Evolutionary conservation across 2,888 invertebrate species (phyloP).

Genomic region (Philhelius pedissequus): DNA sequence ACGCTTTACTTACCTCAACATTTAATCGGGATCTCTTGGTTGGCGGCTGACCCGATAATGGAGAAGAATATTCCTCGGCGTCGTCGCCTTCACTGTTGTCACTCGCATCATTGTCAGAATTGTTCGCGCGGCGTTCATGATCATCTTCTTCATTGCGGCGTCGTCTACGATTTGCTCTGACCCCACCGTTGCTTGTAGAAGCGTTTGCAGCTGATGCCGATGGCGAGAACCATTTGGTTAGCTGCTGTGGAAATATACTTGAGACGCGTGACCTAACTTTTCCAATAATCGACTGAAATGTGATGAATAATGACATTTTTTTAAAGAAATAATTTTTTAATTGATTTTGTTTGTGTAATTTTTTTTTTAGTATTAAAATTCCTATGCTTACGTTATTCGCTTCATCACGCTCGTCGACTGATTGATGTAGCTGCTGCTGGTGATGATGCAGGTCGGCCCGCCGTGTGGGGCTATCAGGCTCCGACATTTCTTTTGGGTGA

Average conservation of each 20-base stretch:
- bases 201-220: slow-evolving; percentile 62
- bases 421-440: slow-evolving; percentile 56
- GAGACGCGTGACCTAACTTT: slow-evolving; percentile 77
- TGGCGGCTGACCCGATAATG: slow-evolving; percentile 40
- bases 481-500: slow-evolving; percentile 50
- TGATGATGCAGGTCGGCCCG: slow-evolving; percentile 63
- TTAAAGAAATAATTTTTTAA: background rate
- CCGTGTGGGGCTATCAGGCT: slow-evolving; percentile 65
- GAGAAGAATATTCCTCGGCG: slow-evolving; percentile 46
- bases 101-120: slow-evolving; percentile 70
- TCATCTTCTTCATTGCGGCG: slow-evolving; percentile 73
- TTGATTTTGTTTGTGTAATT: background rate
- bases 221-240: slow-evolving; percentile 78
- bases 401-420: slow-evolving; percentile 59
- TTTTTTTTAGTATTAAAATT: background rate
- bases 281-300: slow-evolving; percentile 76
- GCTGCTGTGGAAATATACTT: slow-evolving; percentile 75
- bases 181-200: slow-evolving; percentile 68
- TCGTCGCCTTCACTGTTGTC: slow-evolving; percentile 72
- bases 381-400: slow-evolving; percentile 62
- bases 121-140: slow-evolving; percentile 69
- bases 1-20: slow-evolving; percentile 41
- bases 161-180: slow-evolving; percentile 71
- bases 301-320: slow-evolving; percentile 28
- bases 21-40: slow-evolving; percentile 48